Percentiles rank a stretch among this genome's conserved stretches.
Evolutionary conservation across 2,113 vertebrate species (phyloP).

Genomic region (Ictidomys tridecemlineatus): DNA sequence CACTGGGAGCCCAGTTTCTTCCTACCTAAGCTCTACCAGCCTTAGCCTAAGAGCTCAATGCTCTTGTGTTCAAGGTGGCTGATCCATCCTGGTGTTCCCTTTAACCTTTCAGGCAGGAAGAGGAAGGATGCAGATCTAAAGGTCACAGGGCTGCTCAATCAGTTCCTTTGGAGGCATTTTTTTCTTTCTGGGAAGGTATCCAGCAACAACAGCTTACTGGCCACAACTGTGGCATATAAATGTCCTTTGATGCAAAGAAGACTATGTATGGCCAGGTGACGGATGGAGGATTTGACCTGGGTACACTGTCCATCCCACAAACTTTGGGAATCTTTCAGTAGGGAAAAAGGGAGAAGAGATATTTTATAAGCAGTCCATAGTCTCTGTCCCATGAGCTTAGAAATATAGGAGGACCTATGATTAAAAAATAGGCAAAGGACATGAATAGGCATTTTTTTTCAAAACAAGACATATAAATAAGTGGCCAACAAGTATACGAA

Average conservation of each 20-base stretch:
- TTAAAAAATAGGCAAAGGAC: background rate
- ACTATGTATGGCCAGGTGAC: background rate
- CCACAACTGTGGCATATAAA: background rate
- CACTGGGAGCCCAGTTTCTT: background rate
- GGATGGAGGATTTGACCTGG: background rate
- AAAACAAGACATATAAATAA: too few species aligned
- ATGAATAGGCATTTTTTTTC: too few species aligned
- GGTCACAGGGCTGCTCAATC: background rate
- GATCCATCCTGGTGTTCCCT: background rate
- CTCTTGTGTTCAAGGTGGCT: background rate
- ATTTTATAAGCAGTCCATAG: background rate
- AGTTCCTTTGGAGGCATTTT: background rate
- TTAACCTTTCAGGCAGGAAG: background rate
- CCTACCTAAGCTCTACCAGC: background rate
- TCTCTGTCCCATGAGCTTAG: background rate
- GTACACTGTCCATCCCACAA: background rate
- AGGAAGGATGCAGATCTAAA: background rate
- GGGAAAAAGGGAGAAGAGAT: background rate
- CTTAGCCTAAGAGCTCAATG: background rate
- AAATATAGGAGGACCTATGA: background rate
- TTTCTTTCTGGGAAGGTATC: slow-evolving; percentile 1
- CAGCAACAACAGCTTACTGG: background rate
- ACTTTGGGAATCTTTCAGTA: background rate
- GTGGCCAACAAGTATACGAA: too few species aligned
- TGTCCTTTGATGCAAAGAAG: background rate